Percentiles rank a stretch among this genome's conserved stretches.
These are phyloP conservation scores for Zoanthus solanderi DNA, from an alignment of 92 coral and sea anemone species.

Conservation along the genomic window DNA sequence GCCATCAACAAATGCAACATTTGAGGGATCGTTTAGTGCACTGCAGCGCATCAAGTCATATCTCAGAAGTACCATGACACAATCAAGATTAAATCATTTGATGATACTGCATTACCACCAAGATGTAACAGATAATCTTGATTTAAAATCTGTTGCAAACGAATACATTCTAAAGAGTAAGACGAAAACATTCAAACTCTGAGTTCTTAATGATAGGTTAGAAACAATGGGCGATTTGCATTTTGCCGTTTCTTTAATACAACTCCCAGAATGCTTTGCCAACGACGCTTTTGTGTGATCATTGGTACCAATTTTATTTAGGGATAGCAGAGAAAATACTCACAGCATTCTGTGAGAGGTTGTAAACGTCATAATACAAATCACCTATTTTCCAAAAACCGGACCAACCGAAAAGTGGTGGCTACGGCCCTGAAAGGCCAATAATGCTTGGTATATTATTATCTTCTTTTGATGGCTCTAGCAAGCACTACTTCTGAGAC, in stretches of 20 bases:
- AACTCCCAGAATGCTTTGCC: too few relatives aligned
- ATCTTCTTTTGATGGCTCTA: background rate
- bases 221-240: background rate
- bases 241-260: too few relatives aligned
- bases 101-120: constrained; percentile 6
- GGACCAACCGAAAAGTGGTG: too few relatives aligned
- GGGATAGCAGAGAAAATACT: too few relatives aligned
- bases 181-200: constrained; percentile 2
- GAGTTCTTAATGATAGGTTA: constrained; percentile 6
- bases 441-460: background rate
- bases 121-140: constrained; percentile 13
- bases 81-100: too few relatives aligned
- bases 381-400: too few relatives aligned
- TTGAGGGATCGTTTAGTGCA: background rate
- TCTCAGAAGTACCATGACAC: background rate
- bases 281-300: too few relatives aligned
- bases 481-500: constrained; percentile 7
- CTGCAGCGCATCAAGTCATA: background rate
- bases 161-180: background rate
- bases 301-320: too few relatives aligned
- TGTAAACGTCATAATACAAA: too few relatives aligned
- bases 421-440: too few relatives aligned
- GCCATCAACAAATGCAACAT: background rate
- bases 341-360: too few relatives aligned
- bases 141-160: background rate